Percentiles rank a stretch among this genome's conserved stretches.
These are phyloP conservation scores for Labeo catla DNA, from an alignment of 2,113 vertebrate genomes.

Conservation along the genomic window DNA sequence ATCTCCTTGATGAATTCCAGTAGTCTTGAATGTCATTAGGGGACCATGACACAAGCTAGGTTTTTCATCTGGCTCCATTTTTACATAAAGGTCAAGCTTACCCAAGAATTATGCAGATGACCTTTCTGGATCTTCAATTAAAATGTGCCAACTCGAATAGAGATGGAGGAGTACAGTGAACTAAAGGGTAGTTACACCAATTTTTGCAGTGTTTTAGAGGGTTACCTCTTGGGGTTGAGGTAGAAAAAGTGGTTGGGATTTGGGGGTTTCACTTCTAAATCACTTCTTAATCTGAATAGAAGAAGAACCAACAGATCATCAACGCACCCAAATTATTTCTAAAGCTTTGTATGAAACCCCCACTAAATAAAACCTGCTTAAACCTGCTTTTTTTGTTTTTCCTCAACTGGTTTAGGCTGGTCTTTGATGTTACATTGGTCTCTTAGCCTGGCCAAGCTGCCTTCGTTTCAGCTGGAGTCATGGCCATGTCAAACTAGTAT, in stretches of 20 bases:
- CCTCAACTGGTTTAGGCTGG: background rate
- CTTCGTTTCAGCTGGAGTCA: background rate
- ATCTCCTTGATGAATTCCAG: constrained; percentile 33
- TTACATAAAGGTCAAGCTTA: constrained; percentile 69
- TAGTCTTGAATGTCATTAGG: constrained; percentile 60
- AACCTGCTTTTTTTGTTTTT: background rate
- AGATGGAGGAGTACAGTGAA: constrained; percentile 20
- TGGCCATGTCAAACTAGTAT: background rate
- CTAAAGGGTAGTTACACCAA: constrained; percentile 18
- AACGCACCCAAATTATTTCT: too few species aligned
- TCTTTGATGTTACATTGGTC: background rate
- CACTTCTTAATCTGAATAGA: too few species aligned
- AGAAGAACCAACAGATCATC: too few species aligned
- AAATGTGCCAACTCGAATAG: constrained; percentile 55
- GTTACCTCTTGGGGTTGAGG: constrained; percentile 9
- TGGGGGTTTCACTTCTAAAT: background rate
- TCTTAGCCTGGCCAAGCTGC: background rate
- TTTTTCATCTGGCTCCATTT: constrained; percentile 54
- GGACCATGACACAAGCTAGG: constrained; percentile 49
- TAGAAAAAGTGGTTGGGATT: background rate
- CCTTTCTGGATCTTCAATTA: constrained; percentile 70
- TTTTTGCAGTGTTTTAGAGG: constrained; percentile 12
- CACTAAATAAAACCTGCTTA: background rate
- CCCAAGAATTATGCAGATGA: constrained; percentile 70
- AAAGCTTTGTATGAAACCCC: too few species aligned